phyloP scores from a whole-genome alignment of 1,140 invertebrate genomes.

The Dreissena rostriformis region DNA sequence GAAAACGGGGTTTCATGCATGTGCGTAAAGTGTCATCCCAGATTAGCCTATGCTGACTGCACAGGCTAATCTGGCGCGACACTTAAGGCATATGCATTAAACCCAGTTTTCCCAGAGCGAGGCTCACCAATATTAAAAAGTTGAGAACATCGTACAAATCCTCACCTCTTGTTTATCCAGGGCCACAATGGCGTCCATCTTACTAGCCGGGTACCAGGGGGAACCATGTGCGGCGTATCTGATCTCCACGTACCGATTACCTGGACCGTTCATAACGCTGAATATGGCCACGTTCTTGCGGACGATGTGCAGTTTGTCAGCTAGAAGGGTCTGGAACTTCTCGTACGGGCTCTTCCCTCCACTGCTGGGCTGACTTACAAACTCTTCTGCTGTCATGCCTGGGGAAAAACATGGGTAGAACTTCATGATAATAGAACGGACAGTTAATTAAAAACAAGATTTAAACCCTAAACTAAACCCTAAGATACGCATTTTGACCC shows the following conservation, averaged over 20 bases:
- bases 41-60: no score
- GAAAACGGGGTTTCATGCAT: no score
- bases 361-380: conserved; percentile 84
- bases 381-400: conserved; percentile 98
- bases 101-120: background rate
- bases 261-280: conserved; percentile 85
- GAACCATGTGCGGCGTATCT: conserved; percentile 97
- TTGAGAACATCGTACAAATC: background rate
- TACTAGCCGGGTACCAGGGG: conserved; percentile 96
- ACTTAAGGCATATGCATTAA: no score
- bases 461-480: no score
- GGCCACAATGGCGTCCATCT: conserved; percentile 96
- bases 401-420: conserved; percentile 55
- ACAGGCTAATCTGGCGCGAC: no score
- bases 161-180: conserved; percentile 93
- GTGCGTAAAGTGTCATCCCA: no score
- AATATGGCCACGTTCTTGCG: conserved; percentile 97
- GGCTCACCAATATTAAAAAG: background rate
- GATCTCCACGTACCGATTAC: conserved; percentile 85
- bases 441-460: no score
- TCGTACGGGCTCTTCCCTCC: conserved; percentile 50
- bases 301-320: conserved; percentile 89
- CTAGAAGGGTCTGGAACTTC: conserved; percentile 71
- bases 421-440: no score
- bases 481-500: no score